These are phyloP conservation scores for Rhynchopsitta pachyrhyncha DNA, from an alignment of 2,113 vertebrate genomes.

Conservation along the genomic window DNA sequence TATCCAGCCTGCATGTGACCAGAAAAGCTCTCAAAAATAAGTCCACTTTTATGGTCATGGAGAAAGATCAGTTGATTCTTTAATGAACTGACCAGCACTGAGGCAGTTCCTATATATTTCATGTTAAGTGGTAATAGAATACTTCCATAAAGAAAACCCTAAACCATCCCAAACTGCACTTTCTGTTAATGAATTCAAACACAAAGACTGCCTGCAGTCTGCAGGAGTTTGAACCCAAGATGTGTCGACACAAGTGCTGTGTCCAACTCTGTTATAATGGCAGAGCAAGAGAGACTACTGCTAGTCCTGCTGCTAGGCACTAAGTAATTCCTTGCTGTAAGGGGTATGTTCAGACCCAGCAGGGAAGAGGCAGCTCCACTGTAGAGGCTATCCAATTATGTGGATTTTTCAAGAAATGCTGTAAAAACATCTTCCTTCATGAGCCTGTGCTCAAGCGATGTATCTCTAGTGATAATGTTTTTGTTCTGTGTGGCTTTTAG, in stretches of 20 bases:
- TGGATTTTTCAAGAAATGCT: not conserved
- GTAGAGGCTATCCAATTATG: not conserved
- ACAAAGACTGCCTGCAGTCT: not conserved
- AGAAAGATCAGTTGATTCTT: not conserved
- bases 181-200: not conserved
- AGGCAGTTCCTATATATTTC: not conserved
- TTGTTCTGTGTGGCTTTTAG: not conserved
- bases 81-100: not conserved
- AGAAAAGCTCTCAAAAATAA: slow-evolving; percentile 1
- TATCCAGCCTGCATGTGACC: not conserved
- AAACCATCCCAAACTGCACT: not conserved
- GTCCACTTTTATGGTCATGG: not conserved
- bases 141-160: not conserved
- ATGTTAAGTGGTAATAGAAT: not conserved
- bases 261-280: not conserved
- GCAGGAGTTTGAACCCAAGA: not conserved
- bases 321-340: not conserved
- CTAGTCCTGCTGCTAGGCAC: not conserved
- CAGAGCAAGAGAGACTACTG: not conserved
- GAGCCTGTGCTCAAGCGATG: not conserved
- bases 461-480: not conserved
- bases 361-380: not conserved
- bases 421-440: not conserved
- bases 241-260: not conserved
- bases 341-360: not conserved